phyloP scores from a whole-genome alignment of 2,797 vertebrate species.

The Dryobates pubescens region DNA sequence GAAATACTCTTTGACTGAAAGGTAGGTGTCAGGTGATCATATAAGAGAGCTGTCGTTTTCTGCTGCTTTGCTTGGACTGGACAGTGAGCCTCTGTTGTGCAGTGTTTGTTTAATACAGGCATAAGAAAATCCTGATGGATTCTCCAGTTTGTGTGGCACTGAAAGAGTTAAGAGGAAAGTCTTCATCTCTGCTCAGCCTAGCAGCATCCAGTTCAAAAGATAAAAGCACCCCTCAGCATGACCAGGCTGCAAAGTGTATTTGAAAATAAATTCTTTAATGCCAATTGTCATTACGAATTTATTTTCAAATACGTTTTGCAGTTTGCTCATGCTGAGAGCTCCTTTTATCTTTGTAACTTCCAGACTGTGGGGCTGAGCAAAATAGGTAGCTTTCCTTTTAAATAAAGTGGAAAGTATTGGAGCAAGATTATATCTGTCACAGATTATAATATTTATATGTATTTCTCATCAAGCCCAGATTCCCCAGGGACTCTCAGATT shows the following conservation, averaged over 20 bases:
- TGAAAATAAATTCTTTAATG: constrained; percentile 54
- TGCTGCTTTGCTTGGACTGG: background rate
- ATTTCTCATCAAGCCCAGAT: constrained; percentile 19
- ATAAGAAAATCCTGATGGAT: background rate
- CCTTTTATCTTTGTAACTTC: constrained; percentile 51
- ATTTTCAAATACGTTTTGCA: constrained; percentile 41
- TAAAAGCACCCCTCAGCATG: constrained; percentile 21
- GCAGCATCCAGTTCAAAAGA: constrained; percentile 36
- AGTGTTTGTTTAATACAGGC: background rate
- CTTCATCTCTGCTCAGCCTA: background rate
- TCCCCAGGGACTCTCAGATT: background rate
- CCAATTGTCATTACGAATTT: constrained; percentile 39
- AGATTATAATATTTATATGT: constrained; percentile 49
- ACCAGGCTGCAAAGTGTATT: constrained; percentile 28
- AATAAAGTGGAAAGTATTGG: constrained; percentile 32
- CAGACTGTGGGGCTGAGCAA: background rate
- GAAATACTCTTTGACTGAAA: background rate
- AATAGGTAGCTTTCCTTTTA: constrained; percentile 46
- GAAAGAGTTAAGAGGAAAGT: constrained; percentile 51
- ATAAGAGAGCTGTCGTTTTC: background rate
- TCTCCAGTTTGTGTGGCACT: background rate
- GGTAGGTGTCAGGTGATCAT: background rate
- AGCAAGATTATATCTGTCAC: constrained; percentile 36
- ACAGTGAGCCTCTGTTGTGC: background rate
- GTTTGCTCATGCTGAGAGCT: constrained; percentile 30